A percentile compares a stretch with the other conserved stretches of the same genome.
phyloP scores from a whole-genome alignment of 1,140 invertebrate genomes.

The Sarcophaga bullata region DNA sequence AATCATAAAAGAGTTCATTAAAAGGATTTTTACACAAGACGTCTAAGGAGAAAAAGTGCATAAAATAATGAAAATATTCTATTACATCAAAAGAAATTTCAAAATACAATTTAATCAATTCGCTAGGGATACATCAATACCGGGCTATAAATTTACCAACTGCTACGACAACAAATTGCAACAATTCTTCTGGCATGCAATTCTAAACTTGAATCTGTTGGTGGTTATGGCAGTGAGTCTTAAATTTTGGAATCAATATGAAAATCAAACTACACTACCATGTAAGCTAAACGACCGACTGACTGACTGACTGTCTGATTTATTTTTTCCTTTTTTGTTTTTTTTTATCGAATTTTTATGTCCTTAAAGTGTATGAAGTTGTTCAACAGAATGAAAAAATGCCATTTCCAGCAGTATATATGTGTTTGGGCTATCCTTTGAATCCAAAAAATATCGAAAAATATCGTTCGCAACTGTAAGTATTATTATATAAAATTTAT shows the following conservation, averaged over 20 bases:
- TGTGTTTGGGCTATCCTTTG: constrained; percentile 26
- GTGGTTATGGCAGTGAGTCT: not conserved
- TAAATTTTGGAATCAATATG: constrained; percentile 28
- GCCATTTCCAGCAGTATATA: not conserved
- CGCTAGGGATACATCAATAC: not conserved
- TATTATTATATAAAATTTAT: not conserved
- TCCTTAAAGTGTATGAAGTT: not conserved
- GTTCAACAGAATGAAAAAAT: not conserved
- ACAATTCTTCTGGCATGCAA: constrained; percentile 15
- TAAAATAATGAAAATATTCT: not conserved
- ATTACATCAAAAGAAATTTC: constrained; percentile 7
- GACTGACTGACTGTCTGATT: no score
- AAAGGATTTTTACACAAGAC: not conserved
- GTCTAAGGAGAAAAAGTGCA: not conserved
- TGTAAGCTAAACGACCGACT: not conserved
- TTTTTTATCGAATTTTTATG: not conserved
- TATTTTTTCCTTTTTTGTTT: no score
- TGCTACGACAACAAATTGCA: not conserved
- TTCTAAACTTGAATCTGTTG: not conserved
- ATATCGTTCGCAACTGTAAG: not conserved
- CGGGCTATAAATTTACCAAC: not conserved
- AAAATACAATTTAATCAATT: constrained; percentile 5
- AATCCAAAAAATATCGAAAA: not conserved
- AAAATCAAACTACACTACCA: constrained; percentile 19
- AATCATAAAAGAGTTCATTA: not conserved